Conservation (phyloP, 2,113 vertebrate genomes). For the Craseonycteris thonglongyai region DNA sequence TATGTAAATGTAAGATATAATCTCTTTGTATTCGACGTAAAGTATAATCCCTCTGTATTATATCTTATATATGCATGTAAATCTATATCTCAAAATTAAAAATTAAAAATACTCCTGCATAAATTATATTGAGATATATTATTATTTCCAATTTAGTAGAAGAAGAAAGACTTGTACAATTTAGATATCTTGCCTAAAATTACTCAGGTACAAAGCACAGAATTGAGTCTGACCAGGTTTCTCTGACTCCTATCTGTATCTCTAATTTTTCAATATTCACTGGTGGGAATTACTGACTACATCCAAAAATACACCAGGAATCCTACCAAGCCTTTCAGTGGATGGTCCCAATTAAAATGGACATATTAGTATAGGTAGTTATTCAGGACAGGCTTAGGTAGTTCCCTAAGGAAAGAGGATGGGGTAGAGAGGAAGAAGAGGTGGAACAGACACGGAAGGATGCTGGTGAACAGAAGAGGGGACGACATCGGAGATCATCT, state of each 20-base stretch:
- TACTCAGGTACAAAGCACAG: background rate
- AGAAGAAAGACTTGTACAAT: background rate
- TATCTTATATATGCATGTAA: background rate
- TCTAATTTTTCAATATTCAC: background rate
- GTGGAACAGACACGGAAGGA: background rate
- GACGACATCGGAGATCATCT: background rate
- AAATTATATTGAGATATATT: background rate
- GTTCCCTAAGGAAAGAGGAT: background rate
- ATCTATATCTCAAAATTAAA: background rate
- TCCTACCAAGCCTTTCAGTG: background rate
- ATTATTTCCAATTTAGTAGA: background rate
- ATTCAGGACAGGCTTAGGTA: background rate
- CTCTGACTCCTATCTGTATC: background rate
- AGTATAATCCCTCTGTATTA: background rate
- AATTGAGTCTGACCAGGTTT: background rate
- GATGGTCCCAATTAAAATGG: background rate
- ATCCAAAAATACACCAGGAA: background rate
- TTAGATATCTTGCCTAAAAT: background rate
- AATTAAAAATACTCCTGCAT: background rate
- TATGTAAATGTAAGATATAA: background rate
- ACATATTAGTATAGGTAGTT: background rate
- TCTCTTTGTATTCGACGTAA: background rate
- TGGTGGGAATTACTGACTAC: too few relatives aligned
- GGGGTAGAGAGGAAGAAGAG: background rate
- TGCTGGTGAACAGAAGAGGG: background rate